Evolutionary conservation across 2,888 invertebrate genomes (phyloP), one percentile per base, ranked within the genome.

Genomic region (Syritta pipiens): DNA sequence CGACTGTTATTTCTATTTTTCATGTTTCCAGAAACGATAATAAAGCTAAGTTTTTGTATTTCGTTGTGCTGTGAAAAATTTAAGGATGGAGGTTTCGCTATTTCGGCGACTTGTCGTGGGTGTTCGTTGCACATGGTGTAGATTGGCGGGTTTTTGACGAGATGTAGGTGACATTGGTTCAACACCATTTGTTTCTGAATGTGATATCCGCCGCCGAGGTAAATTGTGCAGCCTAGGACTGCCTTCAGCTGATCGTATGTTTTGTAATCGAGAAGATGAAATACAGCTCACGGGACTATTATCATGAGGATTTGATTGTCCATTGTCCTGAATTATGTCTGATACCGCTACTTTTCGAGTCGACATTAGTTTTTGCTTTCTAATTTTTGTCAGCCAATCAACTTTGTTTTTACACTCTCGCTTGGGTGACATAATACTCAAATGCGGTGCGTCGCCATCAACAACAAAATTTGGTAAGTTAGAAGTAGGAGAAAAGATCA

Each of bases 381-480:
- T 88, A 63, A 93, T 89, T 84, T 91, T 91, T 0, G 93, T 94
- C 46, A 95, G 86, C 95, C 95, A 95, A 86, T 95, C 93, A 0
- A 92, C 90, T 81, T 92, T 91, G 51, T 92, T 91, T 76, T 91
- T 92, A 24, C 90, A 90, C 81, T 90, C 90, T 72, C 92, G 92
- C 24, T 91, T 91, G 0, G 95, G 94, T 0, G 95, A 94, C 90
- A 92, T 92, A 5, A 87, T 84, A 32, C 91, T 89, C 55, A 94
- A 86, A 86, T 95, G 95, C 0, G 95, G 95, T 0, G 95, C 95
- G 30, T 92, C 93, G 0, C 95, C 95, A 83, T 93, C 92, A 9
- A 93, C 82, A 0, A 94, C 94, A 83, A 91, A 96, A 88, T 96
- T 93, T 0, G 96, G 96, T 74, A 96, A 86, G 85, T 95, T 92